Base-by-base conservation (phyloP, 30 jellyfish, hydroid and myxozoan genomes). In the Sanderia malayensis region DNA sequence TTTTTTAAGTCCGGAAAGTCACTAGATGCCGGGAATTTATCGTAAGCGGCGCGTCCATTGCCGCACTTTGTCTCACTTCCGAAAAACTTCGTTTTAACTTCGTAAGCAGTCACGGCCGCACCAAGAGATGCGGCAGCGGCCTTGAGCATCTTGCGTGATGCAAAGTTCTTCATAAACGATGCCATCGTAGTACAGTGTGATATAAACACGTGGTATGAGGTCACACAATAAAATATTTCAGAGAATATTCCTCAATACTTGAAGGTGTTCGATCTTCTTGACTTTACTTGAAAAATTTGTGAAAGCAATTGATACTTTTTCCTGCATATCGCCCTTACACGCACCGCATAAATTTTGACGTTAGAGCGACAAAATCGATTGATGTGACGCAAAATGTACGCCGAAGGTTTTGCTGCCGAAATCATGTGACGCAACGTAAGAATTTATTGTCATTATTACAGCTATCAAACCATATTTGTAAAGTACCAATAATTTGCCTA, bases 1-100 rank as follows among this genome's bases (percentile, higher is more conserved):
- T 76, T 66, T 33, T 70, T 27, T 31, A 85, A 52, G 47, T 85
- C 96, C 21, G 96, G 96, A 30, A 32, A 85, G 70, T 85, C 96
- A 4, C 27, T 59, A 58, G 28, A 44, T 17, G 96, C 70, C 2
- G 80, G 64, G 83, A 66, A 77, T 20, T 24, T 47, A 62, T 45
- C 26, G 80, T 85, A 85, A 0, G 96, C 96, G 18, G 31, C 20
- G 27, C 84, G 52, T n/a, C 53, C 70, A 18, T 11, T 37, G 6
- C 10, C 52, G 52, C 52, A 37, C 13, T 37, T 13, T 13, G 52
- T 4, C 6, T 37, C 52, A 13, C 52, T 13, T 7, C 67, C 67
- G 10, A 55, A 24, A 10, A n/a, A 11, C 11, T n/a, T 44, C 11
- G 58, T 10, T 10, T 10, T 11, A 10, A n/a, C 58, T 44, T 8